Percentiles rank a stretch among this genome's conserved stretches.
Evolutionary conservation across 2,113 vertebrate genomes (phyloP).

Genomic region (Panthera uncia): DNA sequence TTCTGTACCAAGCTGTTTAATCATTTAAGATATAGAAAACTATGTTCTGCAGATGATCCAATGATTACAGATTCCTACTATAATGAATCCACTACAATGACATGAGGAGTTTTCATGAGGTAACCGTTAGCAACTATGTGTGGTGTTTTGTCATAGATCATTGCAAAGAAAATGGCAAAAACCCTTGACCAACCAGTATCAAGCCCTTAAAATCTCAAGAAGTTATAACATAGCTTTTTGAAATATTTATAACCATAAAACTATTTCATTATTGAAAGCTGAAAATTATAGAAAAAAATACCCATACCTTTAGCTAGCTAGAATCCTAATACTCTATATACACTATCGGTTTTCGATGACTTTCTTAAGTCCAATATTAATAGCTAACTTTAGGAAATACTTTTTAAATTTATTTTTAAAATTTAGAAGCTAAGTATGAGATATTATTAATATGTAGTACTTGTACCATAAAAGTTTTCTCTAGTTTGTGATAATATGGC

Average conservation of each 20-base stretch:
- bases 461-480: background rate
- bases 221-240: background rate
- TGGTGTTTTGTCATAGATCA: background rate
- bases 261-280: background rate
- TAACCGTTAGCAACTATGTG: background rate
- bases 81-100: background rate
- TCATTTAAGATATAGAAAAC: background rate
- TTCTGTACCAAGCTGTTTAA: background rate
- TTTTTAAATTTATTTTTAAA: background rate
- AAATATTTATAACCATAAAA: conserved; percentile 5
- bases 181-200: background rate
- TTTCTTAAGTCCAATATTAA: background rate
- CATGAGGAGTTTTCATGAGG: background rate
- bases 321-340: background rate
- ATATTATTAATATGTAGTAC: background rate
- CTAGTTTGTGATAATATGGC: background rate
- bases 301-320: background rate
- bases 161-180: background rate
- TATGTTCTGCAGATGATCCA: background rate
- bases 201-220: background rate
- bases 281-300: conserved; percentile 36
- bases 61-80: background rate
- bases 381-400: background rate
- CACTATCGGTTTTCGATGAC: background rate
- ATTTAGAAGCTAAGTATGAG: conserved; percentile 32